Conservation (phyloP, 2,113 vertebrate species). For the Nansenia antarctica region DNA sequence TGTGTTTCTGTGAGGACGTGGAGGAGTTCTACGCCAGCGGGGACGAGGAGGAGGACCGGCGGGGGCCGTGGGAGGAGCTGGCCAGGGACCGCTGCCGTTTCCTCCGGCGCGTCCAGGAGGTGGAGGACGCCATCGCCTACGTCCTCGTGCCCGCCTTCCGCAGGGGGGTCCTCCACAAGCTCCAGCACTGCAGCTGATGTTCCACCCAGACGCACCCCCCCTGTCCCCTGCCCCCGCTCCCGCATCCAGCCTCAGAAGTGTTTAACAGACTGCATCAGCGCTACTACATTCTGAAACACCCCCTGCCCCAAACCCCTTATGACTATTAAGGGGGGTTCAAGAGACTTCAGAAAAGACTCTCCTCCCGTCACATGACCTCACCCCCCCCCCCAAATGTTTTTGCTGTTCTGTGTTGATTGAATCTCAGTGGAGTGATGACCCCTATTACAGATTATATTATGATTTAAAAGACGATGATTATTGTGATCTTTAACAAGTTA, state of each 20-base stretch:
- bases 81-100: conserved; percentile 90
- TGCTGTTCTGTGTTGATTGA: background rate
- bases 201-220: background rate
- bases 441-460: background rate
- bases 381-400: background rate
- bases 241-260: too few relatives aligned
- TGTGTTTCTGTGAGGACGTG: conserved; percentile 88
- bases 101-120: conserved; percentile 87
- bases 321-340: background rate
- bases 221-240: background rate
- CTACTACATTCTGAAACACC: background rate
- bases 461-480: background rate
- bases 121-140: conserved; percentile 83
- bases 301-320: background rate
- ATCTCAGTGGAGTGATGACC: background rate
- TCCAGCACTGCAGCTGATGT: conserved; percentile 25
- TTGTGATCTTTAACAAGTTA: too few relatives aligned
- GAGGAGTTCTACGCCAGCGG: conserved; percentile 85
- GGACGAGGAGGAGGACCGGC: conserved; percentile 88
- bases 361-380: too few relatives aligned
- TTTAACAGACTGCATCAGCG: background rate
- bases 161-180: conserved; percentile 53
- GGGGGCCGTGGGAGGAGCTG: conserved; percentile 92
- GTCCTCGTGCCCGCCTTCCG: conserved; percentile 85
- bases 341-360: background rate